A percentile compares a stretch with the other conserved stretches of the same genome.
Evolutionary conservation across 2,888 invertebrate genomes (phyloP).

Genomic region (Leucophora obtusa): DNA sequence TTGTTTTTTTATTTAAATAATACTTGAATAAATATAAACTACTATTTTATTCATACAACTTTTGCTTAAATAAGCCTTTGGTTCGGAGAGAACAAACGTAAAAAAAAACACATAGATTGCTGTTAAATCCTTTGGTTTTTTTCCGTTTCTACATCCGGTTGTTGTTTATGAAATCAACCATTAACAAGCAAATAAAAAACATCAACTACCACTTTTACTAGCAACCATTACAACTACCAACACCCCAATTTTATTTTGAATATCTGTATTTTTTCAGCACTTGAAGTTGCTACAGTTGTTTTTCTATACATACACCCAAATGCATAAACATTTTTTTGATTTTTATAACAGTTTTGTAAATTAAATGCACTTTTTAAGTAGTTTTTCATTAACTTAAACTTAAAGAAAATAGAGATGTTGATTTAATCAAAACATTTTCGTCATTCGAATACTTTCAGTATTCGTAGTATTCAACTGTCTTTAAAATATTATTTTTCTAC

Average conservation of each 20-base stretch:
- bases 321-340: too few species aligned
- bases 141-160: not conserved
- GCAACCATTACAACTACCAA: not conserved
- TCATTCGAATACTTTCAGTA: too few species aligned
- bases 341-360: too few species aligned
- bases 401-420: too few species aligned
- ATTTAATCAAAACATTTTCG: too few species aligned
- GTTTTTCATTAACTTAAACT: too few species aligned
- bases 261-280: not conserved
- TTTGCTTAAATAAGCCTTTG: not conserved
- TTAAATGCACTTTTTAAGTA: too few species aligned
- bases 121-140: not conserved
- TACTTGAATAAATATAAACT: not conserved
- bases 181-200: slow-evolving; percentile 2
- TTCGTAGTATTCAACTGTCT: too few species aligned
- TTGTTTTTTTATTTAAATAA: not conserved
- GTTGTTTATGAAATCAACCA: not conserved
- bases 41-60: not conserved
- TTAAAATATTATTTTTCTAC: too few species aligned
- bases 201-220: not conserved
- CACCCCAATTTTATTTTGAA: not conserved
- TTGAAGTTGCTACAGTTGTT: not conserved
- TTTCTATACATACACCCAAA: too few species aligned
- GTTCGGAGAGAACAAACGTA: not conserved
- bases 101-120: not conserved